Conservation (phyloP, 2,797 vertebrate species). For the Gephyroberyx darwinii region DNA sequence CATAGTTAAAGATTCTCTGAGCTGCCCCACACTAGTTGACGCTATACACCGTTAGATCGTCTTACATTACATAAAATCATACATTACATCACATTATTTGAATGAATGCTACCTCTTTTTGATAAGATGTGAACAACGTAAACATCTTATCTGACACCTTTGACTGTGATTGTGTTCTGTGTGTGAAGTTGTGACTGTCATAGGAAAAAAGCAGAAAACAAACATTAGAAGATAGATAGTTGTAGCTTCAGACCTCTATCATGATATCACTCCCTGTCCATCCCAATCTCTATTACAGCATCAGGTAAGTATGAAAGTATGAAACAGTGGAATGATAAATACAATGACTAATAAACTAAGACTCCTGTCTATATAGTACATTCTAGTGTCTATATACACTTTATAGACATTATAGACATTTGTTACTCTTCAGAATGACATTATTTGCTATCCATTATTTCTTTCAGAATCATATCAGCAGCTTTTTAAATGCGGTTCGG, state of each 20-base stretch:
- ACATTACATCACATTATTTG: not conserved
- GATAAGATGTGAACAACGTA: not conserved
- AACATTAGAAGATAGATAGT: not conserved
- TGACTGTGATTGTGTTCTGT: not conserved
- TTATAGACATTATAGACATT: not conserved
- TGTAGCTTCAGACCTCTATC: not conserved
- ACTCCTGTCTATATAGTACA: not conserved
- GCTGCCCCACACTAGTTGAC: conserved; percentile 16
- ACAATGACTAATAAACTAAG: not conserved
- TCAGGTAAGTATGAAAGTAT: not conserved
- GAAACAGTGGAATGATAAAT: conserved; percentile 2
- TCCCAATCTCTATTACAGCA: not conserved
- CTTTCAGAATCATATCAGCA: not conserved
- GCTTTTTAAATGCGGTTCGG: conserved; percentile 14
- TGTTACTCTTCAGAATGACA: conserved; percentile 8
- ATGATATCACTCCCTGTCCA: not conserved
- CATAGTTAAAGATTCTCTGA: conserved; percentile 56
- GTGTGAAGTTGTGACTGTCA: not conserved
- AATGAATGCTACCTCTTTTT: not conserved
- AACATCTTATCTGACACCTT: not conserved
- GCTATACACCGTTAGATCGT: not conserved
- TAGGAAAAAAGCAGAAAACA: no score
- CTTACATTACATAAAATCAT: no score
- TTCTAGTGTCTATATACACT: conserved; percentile 9
- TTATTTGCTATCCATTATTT: not conserved